phyloP scores from a whole-genome alignment of 2,113 vertebrate species.

The Cinclus cinclus region DNA sequence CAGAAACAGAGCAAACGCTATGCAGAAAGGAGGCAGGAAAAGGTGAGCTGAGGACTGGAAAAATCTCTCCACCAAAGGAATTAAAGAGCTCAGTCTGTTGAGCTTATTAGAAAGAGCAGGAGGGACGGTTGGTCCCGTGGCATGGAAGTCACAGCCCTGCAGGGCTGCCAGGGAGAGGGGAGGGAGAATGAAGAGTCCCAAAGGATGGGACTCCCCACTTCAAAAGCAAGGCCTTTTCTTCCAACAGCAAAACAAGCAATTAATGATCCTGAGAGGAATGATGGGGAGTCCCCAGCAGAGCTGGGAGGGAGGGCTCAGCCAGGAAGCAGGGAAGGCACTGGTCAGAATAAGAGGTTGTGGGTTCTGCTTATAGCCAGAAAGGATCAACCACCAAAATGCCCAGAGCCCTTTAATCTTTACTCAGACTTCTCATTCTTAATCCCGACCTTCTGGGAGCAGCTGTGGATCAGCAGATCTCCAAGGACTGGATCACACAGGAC shows the following conservation, averaged over 20 bases:
- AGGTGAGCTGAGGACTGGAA: background rate
- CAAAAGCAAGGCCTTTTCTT: background rate
- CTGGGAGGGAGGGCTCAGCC: background rate
- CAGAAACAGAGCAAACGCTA: background rate
- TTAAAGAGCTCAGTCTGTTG: background rate
- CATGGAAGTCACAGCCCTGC: background rate
- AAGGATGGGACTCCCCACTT: fast-evolving
- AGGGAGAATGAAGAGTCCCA: background rate
- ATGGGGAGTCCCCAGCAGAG: fast-evolving
- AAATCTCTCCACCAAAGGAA: background rate
- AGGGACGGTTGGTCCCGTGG: background rate
- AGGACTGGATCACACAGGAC: background rate
- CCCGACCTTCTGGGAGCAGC: background rate
- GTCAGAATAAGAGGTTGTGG: background rate
- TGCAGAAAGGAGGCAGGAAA: background rate
- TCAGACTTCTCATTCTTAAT: background rate
- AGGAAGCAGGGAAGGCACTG: background rate
- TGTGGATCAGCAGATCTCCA: background rate
- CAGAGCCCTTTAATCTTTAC: background rate
- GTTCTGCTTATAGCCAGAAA: background rate
- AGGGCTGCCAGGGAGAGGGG: background rate
- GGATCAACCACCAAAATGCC: fast-evolving
- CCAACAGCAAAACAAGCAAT: fast-evolving
- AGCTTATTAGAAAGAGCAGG: background rate
- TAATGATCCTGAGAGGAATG: fast-evolving